Conservation (phyloP, 2,113 vertebrate species). For the Tachysurus fulvidraco region DNA sequence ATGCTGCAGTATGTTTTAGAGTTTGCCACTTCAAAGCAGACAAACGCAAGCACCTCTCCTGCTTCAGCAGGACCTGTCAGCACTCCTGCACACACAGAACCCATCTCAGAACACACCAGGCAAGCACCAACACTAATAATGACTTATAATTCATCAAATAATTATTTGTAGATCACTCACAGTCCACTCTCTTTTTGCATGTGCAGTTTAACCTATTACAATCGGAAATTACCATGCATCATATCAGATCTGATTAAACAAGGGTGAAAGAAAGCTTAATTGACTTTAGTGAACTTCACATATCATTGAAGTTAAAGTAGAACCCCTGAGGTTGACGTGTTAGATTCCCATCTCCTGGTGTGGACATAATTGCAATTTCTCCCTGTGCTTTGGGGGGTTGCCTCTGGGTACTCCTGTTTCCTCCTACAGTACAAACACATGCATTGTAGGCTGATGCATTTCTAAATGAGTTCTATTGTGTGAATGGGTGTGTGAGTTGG, state of each 20-base stretch:
- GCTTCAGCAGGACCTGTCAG: constrained; percentile 36
- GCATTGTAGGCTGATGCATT: no score
- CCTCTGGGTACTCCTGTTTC: no score
- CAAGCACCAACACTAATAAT: constrained; percentile 19
- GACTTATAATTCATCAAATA: not conserved
- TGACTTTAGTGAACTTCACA: not conserved
- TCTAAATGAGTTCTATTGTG: no score
- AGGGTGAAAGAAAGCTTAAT: not conserved
- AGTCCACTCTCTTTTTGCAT: not conserved
- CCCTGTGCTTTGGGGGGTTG: no score
- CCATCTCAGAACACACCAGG: constrained; percentile 64
- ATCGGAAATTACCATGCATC: not conserved
- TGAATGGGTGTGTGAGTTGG: no score
- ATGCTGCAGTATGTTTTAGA: constrained; percentile 94
- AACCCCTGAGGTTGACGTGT: not conserved
- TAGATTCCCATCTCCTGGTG: not conserved
- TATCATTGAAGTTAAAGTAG: not conserved
- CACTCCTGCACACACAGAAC: constrained; percentile 50
- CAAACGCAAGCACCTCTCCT: constrained; percentile 56
- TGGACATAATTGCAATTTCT: no score
- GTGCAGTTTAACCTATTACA: not conserved
- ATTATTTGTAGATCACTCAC: not conserved
- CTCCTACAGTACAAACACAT: no score
- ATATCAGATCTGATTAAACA: not conserved
- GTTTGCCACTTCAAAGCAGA: constrained; percentile 81